phyloP scores from a whole-genome alignment of 2,113 vertebrate genomes.

The Chamaea fasciata region DNA sequence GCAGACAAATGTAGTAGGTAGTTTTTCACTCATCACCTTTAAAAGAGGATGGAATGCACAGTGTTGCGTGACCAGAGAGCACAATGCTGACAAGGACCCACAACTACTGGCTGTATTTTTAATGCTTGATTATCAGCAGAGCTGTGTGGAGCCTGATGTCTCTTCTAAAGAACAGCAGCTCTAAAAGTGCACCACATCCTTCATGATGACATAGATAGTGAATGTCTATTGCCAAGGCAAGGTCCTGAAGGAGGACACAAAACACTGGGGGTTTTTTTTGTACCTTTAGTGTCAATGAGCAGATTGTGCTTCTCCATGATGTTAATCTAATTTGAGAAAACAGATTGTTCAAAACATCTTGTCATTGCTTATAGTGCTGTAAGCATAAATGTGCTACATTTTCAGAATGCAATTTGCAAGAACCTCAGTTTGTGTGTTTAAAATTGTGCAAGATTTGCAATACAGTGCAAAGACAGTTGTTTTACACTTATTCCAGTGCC shows the following conservation, averaged over 20 bases:
- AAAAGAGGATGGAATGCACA: neutral
- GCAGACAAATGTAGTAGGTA: neutral
- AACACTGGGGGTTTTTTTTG: neutral
- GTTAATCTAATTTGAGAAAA: conserved; percentile 52
- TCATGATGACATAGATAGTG: neutral
- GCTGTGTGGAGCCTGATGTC: neutral
- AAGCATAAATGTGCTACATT: conserved; percentile 18
- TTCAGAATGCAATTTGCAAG: conserved; percentile 7
- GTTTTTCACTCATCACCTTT: neutral
- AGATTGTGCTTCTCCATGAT: conserved; percentile 25
- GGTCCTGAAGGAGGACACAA: neutral
- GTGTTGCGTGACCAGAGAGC: neutral
- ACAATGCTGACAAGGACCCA: neutral
- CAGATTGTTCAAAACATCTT: conserved; percentile 46
- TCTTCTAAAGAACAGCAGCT: neutral
- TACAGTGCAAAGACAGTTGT: neutral
- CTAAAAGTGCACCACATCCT: neutral
- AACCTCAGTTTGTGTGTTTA: neutral
- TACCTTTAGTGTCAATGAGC: neutral
- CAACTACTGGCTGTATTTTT: neutral
- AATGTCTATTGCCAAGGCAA: neutral
- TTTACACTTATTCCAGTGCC: conserved; percentile 12
- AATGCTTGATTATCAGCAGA: neutral
- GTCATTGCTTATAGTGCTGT: conserved; percentile 13
- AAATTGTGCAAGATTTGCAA: conserved; percentile 14